A percentile compares a stretch with the other conserved stretches of the same genome.
Evolutionary conservation across 2,113 vertebrate genomes (phyloP).

Genomic region (Crotalus viridis): DNA sequence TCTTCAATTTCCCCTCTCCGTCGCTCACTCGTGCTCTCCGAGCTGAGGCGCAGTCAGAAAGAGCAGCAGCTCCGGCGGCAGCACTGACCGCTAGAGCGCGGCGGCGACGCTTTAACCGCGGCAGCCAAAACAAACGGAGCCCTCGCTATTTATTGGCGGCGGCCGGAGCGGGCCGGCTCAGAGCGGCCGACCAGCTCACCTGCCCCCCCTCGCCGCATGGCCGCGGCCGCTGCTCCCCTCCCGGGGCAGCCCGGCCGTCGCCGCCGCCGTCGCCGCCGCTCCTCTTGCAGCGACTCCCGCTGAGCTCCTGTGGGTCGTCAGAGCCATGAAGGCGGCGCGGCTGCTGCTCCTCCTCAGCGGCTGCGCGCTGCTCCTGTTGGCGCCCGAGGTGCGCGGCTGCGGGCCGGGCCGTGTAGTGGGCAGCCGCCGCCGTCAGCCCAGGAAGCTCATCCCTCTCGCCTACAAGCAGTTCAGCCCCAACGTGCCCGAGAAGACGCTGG

Average conservation of each 20-base stretch:
- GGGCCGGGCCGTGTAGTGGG: conserved; percentile 96
- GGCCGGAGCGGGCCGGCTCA: conserved; percentile 72
- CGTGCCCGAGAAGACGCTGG: conserved; percentile 95
- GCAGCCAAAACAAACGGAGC: conserved; percentile 85
- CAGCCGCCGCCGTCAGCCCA: conserved; percentile 85
- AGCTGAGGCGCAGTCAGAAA: conserved; percentile 60
- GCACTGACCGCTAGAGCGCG: conserved; percentile 76
- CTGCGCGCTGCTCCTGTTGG: conserved; percentile 71
- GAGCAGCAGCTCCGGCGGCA: conserved; percentile 65
- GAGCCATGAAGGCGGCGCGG: conserved; percentile 86
- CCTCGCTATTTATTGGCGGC: conserved; percentile 79
- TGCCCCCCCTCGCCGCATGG: conserved; percentile 66
- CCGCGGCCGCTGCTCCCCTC: conserved; percentile 81
- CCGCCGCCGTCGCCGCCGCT: conserved; percentile 60
- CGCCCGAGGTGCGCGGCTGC: conserved; percentile 86
- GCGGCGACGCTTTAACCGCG: conserved; percentile 70
- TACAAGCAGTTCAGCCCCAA: conserved; percentile 93
- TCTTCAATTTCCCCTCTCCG: conserved; percentile 82
- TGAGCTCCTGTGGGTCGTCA: conserved; percentile 71
- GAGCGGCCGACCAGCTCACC: conserved; percentile 62
- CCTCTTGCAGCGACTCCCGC: conserved; percentile 34
- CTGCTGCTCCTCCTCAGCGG: conserved; percentile 74
- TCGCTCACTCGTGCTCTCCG: conserved; percentile 66
- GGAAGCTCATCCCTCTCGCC: conserved; percentile 90
- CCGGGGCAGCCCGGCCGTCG: conserved; percentile 74